Evolutionary conservation across 2,113 vertebrate genomes (phyloP), one percentile per base, ranked within the genome.

Genomic region (Choloepus hoffmanni): DNA sequence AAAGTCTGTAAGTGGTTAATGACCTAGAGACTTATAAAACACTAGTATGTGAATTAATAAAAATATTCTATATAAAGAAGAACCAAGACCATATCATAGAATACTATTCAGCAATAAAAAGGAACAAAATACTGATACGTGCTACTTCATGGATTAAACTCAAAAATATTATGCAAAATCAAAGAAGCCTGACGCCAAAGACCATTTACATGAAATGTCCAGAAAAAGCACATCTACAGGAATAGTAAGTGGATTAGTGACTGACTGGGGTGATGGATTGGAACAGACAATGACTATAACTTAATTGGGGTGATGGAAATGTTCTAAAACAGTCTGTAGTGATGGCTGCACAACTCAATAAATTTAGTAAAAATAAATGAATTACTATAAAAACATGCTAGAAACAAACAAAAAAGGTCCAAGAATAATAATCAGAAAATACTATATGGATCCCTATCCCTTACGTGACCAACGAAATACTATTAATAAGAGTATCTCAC

Each of bases 31-130:
- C 10, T 50, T 58, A 24, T 21, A 8, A 55, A 83, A 68, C 33
- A 40, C 10, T 63, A 82, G 94, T 21, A 63, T 74, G 21, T 90
- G 5, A 94, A 50, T 72, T 30, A 65, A 21, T 89, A 77, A 67
- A 85, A 65, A 62, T 81, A 62, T 26, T 84, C 84, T 68, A 85
- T 48, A 60, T 73, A 70, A 81, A 96, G 91, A 95, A 50, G 50
- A 15, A 63, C 63, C 24, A 36, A 90, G 63, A 87, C 10, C 9
- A 73, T n/a, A 88, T 12, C 91, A 43, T n/a, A 16, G n/a, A 87
- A 50, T 63, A 85, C 21, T 23, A 94, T 14, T 89, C 26, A 24
- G 36, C 15, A 89, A 90, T 67, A 78, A 74, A 90, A 89, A 94
- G 12, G 48, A 68, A 89, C 21, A 26, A 84, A 62, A 82, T 65